These are phyloP conservation scores for Apostichopus japonicus DNA, from an alignment of 35 echinoderm and acorn worm species.

Conservation along the genomic window DNA sequence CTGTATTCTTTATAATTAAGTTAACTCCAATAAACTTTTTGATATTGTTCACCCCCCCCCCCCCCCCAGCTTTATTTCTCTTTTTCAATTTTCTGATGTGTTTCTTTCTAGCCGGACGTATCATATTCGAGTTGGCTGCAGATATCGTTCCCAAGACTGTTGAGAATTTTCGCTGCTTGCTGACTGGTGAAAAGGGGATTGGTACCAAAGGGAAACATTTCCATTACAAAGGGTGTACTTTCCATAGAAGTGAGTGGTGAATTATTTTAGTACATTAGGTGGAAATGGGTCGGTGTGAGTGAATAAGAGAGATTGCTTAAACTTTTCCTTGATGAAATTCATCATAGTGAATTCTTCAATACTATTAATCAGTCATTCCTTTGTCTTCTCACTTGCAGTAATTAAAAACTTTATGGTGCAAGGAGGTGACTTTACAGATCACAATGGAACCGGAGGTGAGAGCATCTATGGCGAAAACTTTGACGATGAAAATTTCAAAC, in stretches of 20 bases:
- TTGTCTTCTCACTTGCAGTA: slow-evolving; percentile 53
- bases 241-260: slow-evolving; percentile 79
- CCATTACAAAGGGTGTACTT: slow-evolving; percentile 80
- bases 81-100: neutral
- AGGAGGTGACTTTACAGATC: slow-evolving; percentile 88
- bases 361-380: neutral
- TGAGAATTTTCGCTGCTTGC: slow-evolving; percentile 83
- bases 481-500: slow-evolving; percentile 85
- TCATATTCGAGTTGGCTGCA: slow-evolving; percentile 73
- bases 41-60: too few species aligned
- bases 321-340: too few species aligned
- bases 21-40: too few species aligned
- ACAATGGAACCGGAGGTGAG: slow-evolving; percentile 84
- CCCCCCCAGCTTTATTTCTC: too few species aligned
- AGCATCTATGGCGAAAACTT: slow-evolving; percentile 95
- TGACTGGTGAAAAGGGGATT: slow-evolving; percentile 85
- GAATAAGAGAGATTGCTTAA: too few species aligned
- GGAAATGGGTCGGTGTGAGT: too few species aligned
- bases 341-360: neutral
- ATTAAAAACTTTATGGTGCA: slow-evolving; percentile 90
- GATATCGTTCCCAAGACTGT: slow-evolving; percentile 82
- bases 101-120: slow-evolving; percentile 66
- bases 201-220: slow-evolving; percentile 65
- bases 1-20: too few species aligned
- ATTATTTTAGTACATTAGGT: too few species aligned